Percentiles rank a stretch among this genome's conserved stretches.
Evolutionary conservation across 2,797 vertebrate genomes (phyloP).

Genomic region (Anomalospiza imberbis): DNA sequence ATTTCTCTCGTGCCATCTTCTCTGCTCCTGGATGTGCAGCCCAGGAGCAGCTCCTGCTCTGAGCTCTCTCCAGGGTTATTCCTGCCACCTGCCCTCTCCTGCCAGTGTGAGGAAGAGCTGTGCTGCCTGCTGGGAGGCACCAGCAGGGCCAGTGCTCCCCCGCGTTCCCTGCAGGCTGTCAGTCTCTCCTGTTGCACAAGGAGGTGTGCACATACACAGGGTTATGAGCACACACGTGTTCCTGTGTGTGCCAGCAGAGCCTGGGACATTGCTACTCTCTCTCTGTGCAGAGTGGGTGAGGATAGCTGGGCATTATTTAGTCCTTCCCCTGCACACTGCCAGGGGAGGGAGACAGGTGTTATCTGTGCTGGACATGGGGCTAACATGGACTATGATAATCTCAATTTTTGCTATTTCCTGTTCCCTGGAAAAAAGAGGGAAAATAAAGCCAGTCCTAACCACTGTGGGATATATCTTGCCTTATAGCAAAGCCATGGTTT

Average conservation of each 20-base stretch:
- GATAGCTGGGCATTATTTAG: not conserved
- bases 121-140: not conserved
- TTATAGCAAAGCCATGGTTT: not conserved
- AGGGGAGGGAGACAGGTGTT: not conserved
- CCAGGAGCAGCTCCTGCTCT: not conserved
- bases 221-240: accelerated
- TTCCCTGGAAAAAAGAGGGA: not conserved
- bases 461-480: not conserved
- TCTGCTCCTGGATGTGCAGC: not conserved
- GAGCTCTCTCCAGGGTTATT: not conserved
- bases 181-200: not conserved
- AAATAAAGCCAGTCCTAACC: not conserved
- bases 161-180: not conserved
- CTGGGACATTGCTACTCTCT: not conserved
- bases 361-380: not conserved
- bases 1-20: accelerated
- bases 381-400: accelerated
- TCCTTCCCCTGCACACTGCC: not conserved
- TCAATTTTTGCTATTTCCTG: not conserved
- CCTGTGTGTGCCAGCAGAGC: not conserved
- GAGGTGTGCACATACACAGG: accelerated
- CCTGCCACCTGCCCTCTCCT: not conserved
- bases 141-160: not conserved
- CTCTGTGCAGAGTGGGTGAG: not conserved
- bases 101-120: accelerated